These are phyloP conservation scores for Pagetopsis macropterus DNA, from an alignment of 2,797 vertebrate genomes.

Conservation along the genomic window DNA sequence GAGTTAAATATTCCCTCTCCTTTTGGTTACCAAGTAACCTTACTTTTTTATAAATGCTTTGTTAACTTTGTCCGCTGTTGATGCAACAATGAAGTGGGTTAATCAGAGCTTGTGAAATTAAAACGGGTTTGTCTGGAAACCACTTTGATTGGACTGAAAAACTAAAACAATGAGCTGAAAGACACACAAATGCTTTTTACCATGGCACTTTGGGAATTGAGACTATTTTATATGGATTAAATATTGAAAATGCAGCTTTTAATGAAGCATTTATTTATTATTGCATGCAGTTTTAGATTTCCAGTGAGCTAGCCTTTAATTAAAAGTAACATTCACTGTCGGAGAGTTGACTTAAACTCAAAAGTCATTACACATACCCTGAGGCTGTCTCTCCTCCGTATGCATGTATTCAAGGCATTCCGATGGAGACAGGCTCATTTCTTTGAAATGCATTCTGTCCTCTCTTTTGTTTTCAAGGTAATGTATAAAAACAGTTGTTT, in stretches of 20 bases:
- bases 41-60: background rate
- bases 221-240: background rate
- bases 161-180: background rate
- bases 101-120: background rate
- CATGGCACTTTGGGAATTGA: background rate
- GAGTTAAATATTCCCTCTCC: background rate
- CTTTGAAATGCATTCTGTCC: constrained; percentile 27
- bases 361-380: background rate
- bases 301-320: background rate
- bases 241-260: background rate
- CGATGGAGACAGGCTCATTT: constrained; percentile 28
- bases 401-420: constrained; percentile 2
- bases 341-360: background rate
- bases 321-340: background rate
- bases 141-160: no score
- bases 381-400: constrained; percentile 2
- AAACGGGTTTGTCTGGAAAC: background rate
- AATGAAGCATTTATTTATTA: background rate
- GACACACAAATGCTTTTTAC: background rate
- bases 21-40: background rate
- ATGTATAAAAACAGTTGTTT: background rate
- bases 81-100: background rate
- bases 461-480: background rate
- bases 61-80: background rate
- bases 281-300: background rate